Evolutionary conservation across 2,888 invertebrate species (phyloP).

Genomic region (Drosophila anomelani): DNA sequence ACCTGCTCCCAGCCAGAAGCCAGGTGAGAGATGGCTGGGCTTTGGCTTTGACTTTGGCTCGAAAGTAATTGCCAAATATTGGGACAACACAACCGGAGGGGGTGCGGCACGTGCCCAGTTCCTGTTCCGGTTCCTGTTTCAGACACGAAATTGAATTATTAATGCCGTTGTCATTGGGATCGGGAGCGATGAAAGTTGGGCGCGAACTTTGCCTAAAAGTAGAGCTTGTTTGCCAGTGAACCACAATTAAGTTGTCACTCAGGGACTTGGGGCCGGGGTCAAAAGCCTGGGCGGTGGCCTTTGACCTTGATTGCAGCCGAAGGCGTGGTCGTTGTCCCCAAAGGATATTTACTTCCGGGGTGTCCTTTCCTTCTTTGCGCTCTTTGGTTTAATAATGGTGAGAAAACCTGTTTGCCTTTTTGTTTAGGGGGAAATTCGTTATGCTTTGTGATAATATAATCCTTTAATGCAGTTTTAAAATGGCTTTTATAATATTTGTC

Average conservation of each 20-base stretch:
- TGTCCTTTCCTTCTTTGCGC: neutral
- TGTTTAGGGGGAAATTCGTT: neutral
- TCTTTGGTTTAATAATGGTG: slow-evolving; percentile 6
- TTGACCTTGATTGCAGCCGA: slow-evolving; percentile 45
- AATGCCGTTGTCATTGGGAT: slow-evolving; percentile 75
- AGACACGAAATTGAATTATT: slow-evolving; percentile 74
- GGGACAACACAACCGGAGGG: slow-evolving; percentile 58
- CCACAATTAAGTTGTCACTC: slow-evolving; percentile 77
- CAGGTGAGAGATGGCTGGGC: slow-evolving; percentile 5
- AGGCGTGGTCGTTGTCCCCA: slow-evolving; percentile 6
- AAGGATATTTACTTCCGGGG: slow-evolving; percentile 9
- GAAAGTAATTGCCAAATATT: slow-evolving; percentile 78
- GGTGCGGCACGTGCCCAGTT: slow-evolving; percentile 11
- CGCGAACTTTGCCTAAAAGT: slow-evolving; percentile 50
- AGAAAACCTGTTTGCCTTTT: neutral
- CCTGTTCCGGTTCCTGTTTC: slow-evolving; percentile 20
- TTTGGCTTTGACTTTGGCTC: slow-evolving; percentile 16
- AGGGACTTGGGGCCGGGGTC: slow-evolving; percentile 32
- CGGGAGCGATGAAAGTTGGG: slow-evolving; percentile 56
- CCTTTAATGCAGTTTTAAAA: neutral
- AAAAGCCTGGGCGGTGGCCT: slow-evolving; percentile 42
- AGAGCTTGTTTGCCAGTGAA: slow-evolving; percentile 66
- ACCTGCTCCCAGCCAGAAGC: slow-evolving; percentile 10
- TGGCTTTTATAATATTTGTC: neutral
- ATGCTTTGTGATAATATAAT: neutral